phyloP scores from a whole-genome alignment of 2,888 invertebrate genomes.

The Clitarchus hookeri region DNA sequence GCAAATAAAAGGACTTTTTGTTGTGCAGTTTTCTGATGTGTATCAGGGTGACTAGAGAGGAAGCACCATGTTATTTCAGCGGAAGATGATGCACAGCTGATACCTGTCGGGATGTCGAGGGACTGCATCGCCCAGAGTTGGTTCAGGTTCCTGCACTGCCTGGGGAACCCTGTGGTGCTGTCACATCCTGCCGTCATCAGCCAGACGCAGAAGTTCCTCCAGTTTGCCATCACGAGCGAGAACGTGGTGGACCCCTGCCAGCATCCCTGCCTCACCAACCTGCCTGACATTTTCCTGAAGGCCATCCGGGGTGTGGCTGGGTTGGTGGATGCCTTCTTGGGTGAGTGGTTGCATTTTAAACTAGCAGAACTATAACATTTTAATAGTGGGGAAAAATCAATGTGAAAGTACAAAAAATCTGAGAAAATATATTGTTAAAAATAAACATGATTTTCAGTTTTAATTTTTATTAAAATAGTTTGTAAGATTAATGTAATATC shows the following conservation, averaged over 20 bases:
- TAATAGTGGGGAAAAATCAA: too few species aligned
- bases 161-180: constrained; percentile 93
- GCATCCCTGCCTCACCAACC: constrained; percentile 80
- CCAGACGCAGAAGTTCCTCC: constrained; percentile 73
- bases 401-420: too few species aligned
- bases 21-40: too few species aligned
- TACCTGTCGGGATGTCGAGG: constrained; percentile 82
- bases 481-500: too few species aligned
- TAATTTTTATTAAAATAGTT: too few species aligned
- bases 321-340: constrained; percentile 90
- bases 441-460: too few species aligned
- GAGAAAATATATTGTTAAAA: too few species aligned
- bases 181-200: constrained; percentile 80
- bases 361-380: too few species aligned
- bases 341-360: constrained; percentile 58
- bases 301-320: constrained; percentile 93
- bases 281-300: constrained; percentile 90
- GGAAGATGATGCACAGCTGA: constrained; percentile 82
- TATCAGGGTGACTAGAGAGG: neutral
- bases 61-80: constrained; percentile 57
- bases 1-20: too few species aligned
- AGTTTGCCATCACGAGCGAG: constrained; percentile 76
- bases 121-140: constrained; percentile 94
- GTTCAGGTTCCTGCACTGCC: constrained; percentile 92
- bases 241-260: constrained; percentile 84